Base-by-base conservation (phyloP, 2,113 vertebrate genomes). In the Gorsachius goisagi region DNA sequence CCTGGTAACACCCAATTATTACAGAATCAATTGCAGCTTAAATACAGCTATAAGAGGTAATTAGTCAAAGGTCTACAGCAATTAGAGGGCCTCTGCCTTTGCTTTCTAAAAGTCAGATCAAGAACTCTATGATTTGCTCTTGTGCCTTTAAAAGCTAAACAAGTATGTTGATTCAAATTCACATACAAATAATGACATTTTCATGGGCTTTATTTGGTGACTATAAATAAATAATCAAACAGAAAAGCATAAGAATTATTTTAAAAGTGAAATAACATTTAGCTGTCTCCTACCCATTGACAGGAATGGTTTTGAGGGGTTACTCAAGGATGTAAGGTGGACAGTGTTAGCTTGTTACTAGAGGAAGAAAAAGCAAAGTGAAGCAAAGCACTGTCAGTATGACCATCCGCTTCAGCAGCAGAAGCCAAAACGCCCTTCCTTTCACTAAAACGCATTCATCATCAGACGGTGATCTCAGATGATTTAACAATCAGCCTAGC, bases 11-110 rank as follows among this genome's bases (percentile, higher is more conserved):
- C 45, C 33, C 76, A 44, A 47, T 73, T 95, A 74, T 87, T 93
- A 86, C 62, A 85, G 88, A 96, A 95, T 79, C 90, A 90, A 79
- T 76, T 81, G 76, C 49, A 75, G 35, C 33, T 95, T 89, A 89
- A 77, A 58, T 85, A n/a, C 35, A 67, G 73, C 37, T 90, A 47
- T 80, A 68, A 91, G 50, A 94, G 27, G 53, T 37, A 85, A 93
- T 92, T 91, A 91, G 83, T 76, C 81, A 95, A 93, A 88, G 26
- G 24, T 50, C 76, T 71, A 58, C 37, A 85, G 47, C n/a, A 91
- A 93, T 86, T 76, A 72, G 53, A 49, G 15, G 67, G 35, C 6
- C 17, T 75, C 44, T 89, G 37, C 50, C 39, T 84, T 79, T 81
- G 10, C 28, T 69, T 85, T 85, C 56, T 67, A 77, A n/a, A 84